These are phyloP conservation scores for Chiroxiphia lanceolata DNA, from an alignment of 2,797 vertebrate genomes.

Conservation along the genomic window DNA sequence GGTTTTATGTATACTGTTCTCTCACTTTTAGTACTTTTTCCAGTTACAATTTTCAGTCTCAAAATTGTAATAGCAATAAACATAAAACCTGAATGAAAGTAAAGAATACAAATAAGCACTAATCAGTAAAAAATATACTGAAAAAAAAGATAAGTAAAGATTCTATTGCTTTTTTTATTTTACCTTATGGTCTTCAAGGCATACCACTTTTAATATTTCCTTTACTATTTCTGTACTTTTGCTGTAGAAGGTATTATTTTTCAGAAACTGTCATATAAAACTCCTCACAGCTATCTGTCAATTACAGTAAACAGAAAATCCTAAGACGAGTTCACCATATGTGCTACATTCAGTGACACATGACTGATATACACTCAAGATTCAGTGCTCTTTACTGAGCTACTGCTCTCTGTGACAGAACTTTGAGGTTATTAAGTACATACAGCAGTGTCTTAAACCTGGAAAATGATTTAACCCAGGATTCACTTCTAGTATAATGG, in stretches of 20 bases:
- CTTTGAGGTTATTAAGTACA: background rate
- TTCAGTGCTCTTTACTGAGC: background rate
- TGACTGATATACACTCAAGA: background rate
- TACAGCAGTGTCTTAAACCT: background rate
- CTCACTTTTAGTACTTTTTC: background rate
- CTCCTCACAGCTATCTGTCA: background rate
- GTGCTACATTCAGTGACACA: background rate
- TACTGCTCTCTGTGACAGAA: background rate
- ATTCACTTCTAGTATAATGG: background rate
- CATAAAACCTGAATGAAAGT: background rate
- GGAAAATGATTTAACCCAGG: background rate
- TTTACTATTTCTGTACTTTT: background rate
- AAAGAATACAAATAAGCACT: background rate
- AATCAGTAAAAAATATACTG: background rate
- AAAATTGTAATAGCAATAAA: background rate
- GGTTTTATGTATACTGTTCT: background rate
- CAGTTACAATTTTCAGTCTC: background rate
- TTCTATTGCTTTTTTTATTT: background rate
- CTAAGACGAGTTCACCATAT: background rate
- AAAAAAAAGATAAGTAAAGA: background rate
- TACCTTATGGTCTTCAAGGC: background rate
- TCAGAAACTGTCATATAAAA: background rate
- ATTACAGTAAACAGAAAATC: background rate
- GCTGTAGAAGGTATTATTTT: background rate
- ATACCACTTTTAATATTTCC: background rate